Evolutionary conservation across 2,113 vertebrate species (phyloP).

Genomic region (Spermophilus dauricus): DNA sequence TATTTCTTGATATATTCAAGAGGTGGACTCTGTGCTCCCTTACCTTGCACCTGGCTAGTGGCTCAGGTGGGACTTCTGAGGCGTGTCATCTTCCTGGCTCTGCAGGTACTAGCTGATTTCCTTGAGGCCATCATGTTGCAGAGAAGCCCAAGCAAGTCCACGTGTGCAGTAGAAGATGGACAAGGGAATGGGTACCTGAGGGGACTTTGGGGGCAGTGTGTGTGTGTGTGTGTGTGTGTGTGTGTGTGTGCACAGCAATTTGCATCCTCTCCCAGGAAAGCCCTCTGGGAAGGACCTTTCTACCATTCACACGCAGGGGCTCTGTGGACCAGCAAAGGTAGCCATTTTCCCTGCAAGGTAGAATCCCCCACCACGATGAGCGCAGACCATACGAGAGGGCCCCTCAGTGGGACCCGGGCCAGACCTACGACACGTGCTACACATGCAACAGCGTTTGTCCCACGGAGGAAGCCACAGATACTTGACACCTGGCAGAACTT

Average conservation of each 20-base stretch:
- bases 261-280: too few relatives aligned
- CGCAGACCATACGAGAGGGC: accelerated
- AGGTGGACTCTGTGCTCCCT: neutral
- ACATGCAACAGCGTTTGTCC: neutral
- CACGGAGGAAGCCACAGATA: neutral
- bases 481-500: neutral
- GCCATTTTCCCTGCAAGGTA: accelerated
- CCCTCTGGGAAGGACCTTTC: neutral
- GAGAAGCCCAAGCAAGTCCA: neutral
- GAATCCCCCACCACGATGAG: neutral
- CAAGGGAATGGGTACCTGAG: neutral
- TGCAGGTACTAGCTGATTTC: neutral
- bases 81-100: neutral
- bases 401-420: neutral
- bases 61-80: neutral
- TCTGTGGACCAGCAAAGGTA: neutral
- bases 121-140: neutral
- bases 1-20: neutral
- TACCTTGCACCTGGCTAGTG: neutral
- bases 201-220: too few relatives aligned
- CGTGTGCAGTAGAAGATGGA: too few relatives aligned
- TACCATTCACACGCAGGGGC: accelerated
- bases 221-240: too few relatives aligned
- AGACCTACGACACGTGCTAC: accelerated
- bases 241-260: too few relatives aligned